Evolutionary conservation across 1,140 invertebrate genomes (phyloP).

Genomic region (Macrobrachium nipponense): DNA sequence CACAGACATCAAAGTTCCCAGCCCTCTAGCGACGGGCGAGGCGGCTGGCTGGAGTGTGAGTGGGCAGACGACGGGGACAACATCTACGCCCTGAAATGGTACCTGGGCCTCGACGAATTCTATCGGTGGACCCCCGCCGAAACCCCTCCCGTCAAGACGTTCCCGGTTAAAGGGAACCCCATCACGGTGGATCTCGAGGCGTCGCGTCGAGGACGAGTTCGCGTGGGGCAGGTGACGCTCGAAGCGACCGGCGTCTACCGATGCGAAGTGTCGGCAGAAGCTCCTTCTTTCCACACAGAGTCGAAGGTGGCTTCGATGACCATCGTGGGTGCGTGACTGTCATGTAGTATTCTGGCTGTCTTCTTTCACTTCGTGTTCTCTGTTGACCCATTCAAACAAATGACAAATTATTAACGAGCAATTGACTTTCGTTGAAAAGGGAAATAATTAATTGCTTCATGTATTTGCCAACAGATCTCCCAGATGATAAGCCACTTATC

Average conservation of each 20-base stretch:
- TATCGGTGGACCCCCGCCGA: neutral
- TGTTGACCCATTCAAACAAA: neutral
- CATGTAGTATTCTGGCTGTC: neutral
- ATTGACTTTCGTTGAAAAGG: neutral
- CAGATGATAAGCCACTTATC: neutral
- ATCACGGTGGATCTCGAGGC: too few relatives aligned
- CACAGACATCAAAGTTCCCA: neutral
- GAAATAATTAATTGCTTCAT: neutral
- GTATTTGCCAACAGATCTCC: neutral
- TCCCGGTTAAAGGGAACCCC: too few relatives aligned
- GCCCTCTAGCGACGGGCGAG: neutral
- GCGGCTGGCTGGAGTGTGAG: neutral
- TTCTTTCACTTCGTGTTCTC: neutral
- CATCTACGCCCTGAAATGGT: conserved; percentile 26
- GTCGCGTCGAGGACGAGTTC: too few relatives aligned
- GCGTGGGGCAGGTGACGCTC: too few relatives aligned
- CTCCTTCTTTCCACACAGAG: too few relatives aligned
- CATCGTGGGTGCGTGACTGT: too few relatives aligned
- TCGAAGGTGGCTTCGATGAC: too few relatives aligned
- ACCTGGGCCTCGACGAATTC: conserved; percentile 17
- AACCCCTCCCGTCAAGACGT: neutral
- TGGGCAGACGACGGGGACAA: conserved; percentile 7
- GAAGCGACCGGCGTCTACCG: too few relatives aligned
- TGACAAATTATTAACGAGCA: too few relatives aligned
- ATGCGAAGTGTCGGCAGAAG: too few relatives aligned